These are phyloP conservation scores for Lasaia peninsularis DNA, from an alignment of 1,140 invertebrate genomes.

Conservation along the genomic window DNA sequence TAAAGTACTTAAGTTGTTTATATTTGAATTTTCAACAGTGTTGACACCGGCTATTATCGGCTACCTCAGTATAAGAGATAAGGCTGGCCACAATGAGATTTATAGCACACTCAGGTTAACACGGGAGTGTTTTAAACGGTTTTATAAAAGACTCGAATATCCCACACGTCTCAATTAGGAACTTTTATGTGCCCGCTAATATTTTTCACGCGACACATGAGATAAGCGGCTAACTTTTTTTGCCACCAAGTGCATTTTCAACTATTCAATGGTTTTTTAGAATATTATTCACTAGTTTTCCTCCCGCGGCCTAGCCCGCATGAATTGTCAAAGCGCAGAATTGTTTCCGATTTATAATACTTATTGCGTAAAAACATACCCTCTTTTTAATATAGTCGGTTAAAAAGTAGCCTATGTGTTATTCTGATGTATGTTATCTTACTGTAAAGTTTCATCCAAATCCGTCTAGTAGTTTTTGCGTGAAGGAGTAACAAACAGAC, in stretches of 20 bases:
- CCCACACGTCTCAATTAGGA: constrained; percentile 61
- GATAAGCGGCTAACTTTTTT: constrained; percentile 13
- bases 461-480: too few relatives aligned
- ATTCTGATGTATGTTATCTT: too few relatives aligned
- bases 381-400: too few relatives aligned
- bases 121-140: constrained; percentile 45
- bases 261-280: background rate
- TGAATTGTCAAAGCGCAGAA: too few relatives aligned
- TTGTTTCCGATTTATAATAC: too few relatives aligned
- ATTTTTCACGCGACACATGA: constrained; percentile 35
- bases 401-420: too few relatives aligned
- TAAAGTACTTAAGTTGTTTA: constrained; percentile 63
- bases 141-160: constrained; percentile 46
- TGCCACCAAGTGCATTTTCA: background rate
- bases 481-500: too few relatives aligned
- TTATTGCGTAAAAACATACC: too few relatives aligned
- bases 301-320: too few relatives aligned
- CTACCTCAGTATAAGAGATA: constrained; percentile 61
- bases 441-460: too few relatives aligned
- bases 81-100: constrained; percentile 60
- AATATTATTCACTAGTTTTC: too few relatives aligned
- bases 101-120: constrained; percentile 59
- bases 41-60: constrained; percentile 57
- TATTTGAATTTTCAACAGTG: constrained; percentile 60
- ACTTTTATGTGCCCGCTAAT: constrained; percentile 48